Percentiles rank a stretch among this genome's conserved stretches.
Conservation (phyloP, 1,140 invertebrate species). For the Glossosoma conforme region DNA sequence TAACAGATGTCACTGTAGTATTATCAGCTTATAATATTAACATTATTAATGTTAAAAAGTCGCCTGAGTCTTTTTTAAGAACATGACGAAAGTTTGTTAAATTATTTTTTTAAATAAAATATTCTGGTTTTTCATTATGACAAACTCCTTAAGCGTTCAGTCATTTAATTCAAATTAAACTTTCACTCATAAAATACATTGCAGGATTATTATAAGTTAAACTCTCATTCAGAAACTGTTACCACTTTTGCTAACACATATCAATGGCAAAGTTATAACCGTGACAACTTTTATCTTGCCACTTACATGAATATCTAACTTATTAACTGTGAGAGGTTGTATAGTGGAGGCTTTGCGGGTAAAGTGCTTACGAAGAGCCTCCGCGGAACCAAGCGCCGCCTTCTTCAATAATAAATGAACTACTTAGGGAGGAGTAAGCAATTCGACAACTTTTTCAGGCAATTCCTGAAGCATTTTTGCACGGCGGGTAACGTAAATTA, state of each 20-base stretch:
- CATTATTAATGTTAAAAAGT: not conserved
- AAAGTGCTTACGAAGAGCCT: constrained; percentile 27
- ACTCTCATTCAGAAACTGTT: too few relatives aligned
- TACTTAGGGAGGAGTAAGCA: constrained; percentile 20
- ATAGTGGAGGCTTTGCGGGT: constrained; percentile 8
- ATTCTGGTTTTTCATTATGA: too few relatives aligned
- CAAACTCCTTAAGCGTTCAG: too few relatives aligned
- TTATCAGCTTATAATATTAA: not conserved
- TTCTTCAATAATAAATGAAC: constrained; percentile 28
- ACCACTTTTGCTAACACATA: too few relatives aligned
- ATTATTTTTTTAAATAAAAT: too few relatives aligned
- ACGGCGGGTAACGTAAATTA: too few relatives aligned
- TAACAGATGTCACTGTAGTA: not conserved
- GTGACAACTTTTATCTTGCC: constrained; percentile 15
- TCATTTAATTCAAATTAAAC: too few relatives aligned
- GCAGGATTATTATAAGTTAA: too few relatives aligned
- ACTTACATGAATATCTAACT: constrained; percentile 16
- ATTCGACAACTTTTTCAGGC: constrained; percentile 13
- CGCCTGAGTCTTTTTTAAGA: not conserved
- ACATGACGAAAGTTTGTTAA: too few relatives aligned
- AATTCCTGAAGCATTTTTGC: not conserved
- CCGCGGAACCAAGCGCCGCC: constrained; percentile 13
- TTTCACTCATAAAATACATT: too few relatives aligned
- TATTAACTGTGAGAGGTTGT: constrained; percentile 18
- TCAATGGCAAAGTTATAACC: constrained; percentile 12